Conservation (phyloP, 2,888 invertebrate species). For the Cantharis rustica region DNA sequence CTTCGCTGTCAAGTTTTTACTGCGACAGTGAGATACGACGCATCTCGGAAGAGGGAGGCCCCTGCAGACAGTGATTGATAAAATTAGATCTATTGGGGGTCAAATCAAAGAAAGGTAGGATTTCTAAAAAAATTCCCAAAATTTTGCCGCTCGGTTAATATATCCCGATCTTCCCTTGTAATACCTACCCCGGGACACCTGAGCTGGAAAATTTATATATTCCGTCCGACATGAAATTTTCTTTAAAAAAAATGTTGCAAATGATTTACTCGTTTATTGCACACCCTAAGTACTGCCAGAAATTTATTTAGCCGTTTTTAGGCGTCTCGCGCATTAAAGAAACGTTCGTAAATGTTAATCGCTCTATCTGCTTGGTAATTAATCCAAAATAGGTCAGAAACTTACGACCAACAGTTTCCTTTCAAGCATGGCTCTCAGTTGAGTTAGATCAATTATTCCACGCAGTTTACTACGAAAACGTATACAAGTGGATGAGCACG, state of each 20-base stretch:
- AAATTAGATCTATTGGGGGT: neutral
- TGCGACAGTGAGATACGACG: neutral
- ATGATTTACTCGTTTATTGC: neutral
- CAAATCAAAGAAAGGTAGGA: neutral
- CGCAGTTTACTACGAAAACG: neutral
- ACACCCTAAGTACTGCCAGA: neutral
- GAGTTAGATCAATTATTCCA: neutral
- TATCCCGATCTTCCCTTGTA: neutral
- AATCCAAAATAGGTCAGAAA: neutral
- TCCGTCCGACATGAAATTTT: neutral
- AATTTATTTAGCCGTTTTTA: neutral
- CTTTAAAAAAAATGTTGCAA: neutral
- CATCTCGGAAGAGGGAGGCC: neutral
- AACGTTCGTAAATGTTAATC: neutral
- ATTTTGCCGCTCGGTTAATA: neutral
- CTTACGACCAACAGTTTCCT: neutral
- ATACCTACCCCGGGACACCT: neutral
- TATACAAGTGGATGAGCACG: neutral
- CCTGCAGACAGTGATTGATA: neutral
- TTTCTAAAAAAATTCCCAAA: neutral
- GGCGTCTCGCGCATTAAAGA: neutral
- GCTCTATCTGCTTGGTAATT: neutral
- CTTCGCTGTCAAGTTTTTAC: neutral
- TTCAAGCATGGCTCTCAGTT: neutral
- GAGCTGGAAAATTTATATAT: neutral